phyloP scores from a whole-genome alignment of 2,113 vertebrate species.

The Aplodontia rufa region DNA sequence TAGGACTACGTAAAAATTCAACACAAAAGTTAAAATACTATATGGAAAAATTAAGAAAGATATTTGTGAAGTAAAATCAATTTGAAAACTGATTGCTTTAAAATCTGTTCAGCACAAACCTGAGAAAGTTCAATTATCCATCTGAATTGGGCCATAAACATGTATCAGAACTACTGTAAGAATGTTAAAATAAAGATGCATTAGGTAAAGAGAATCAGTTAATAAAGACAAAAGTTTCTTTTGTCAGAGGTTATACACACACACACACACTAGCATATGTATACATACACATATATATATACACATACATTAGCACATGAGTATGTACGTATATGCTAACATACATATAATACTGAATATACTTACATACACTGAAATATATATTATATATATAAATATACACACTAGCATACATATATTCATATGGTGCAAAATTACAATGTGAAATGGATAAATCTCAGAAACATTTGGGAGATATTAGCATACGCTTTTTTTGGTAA shows the following conservation, averaged over 20 bases:
- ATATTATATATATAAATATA: background rate
- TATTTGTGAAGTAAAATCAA: constrained; percentile 52
- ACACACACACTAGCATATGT: no score
- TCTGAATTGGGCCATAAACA: background rate
- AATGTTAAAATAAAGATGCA: no score
- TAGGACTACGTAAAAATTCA: constrained; percentile 71
- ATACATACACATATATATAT: no score
- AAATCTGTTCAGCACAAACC: background rate
- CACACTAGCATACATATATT: background rate
- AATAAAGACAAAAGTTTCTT: background rate
- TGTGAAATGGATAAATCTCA: background rate
- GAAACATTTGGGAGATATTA: background rate
- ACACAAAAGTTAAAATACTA: constrained; percentile 72
- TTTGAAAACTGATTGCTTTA: constrained; percentile 46
- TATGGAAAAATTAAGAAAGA: constrained; percentile 74
- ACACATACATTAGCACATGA: no score
- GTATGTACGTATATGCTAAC: background rate
- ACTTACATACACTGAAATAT: background rate
- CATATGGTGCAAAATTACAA: background rate
- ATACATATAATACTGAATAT: background rate
- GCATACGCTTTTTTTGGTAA: background rate
- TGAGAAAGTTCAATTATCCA: background rate
- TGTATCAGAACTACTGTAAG: background rate
- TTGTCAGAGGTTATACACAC: no score
- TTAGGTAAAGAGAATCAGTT: background rate